Conservation (phyloP, 2,888 invertebrate species). For the Charanyca ferruginea region DNA sequence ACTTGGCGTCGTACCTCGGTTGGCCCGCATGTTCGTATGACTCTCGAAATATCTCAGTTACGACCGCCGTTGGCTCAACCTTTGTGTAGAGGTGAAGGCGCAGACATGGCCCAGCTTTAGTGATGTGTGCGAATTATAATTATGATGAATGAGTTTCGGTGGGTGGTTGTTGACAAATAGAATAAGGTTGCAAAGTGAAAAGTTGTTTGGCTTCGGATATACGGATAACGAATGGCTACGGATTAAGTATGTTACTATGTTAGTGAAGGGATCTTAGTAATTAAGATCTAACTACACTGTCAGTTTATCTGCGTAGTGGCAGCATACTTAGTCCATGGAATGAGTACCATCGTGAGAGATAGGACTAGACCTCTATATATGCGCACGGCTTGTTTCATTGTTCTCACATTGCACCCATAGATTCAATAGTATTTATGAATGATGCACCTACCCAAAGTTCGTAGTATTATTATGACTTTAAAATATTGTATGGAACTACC, state of each 20-base stretch:
- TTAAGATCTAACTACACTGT: neutral
- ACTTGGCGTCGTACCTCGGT: conserved; percentile 70
- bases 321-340: neutral
- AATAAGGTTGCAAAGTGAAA: neutral
- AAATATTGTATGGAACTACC: too few species aligned
- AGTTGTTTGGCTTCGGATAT: neutral
- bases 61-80: conserved; percentile 68
- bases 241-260: neutral
- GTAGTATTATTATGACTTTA: too few species aligned
- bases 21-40: conserved; percentile 79
- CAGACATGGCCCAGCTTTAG: conserved; percentile 21
- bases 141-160: conserved; percentile 39
- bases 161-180: neutral
- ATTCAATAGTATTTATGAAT: too few species aligned
- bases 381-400: neutral
- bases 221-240: neutral
- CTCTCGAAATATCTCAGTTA: conserved; percentile 81
- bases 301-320: neutral
- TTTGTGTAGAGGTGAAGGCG: conserved; percentile 54
- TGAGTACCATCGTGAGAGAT: neutral
- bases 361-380: neutral
- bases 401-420: too few species aligned
- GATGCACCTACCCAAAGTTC: too few species aligned
- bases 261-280: neutral
- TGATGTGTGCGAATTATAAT: conserved; percentile 46